Percentiles rank a stretch among this genome's conserved stretches.
Conservation (phyloP, 2,888 invertebrate species). For the Escarpia spicata region DNA sequence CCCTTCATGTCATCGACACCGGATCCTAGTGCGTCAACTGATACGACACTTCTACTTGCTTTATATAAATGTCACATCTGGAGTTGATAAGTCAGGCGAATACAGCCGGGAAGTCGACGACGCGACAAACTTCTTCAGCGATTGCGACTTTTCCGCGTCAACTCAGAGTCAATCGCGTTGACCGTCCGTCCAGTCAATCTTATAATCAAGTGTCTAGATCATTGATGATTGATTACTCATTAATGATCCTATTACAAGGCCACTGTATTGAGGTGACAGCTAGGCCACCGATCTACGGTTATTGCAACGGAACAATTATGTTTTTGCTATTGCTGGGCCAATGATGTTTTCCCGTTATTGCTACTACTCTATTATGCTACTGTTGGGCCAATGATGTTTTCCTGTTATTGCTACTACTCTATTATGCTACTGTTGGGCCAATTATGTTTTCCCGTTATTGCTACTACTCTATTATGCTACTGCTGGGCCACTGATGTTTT, state of each 20-base stretch:
- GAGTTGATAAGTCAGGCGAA: not conserved
- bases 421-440: too few species aligned
- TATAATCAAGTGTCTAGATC: not conserved
- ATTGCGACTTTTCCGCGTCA: not conserved
- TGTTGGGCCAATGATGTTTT: not conserved
- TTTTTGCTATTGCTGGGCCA: too few species aligned
- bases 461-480: not conserved
- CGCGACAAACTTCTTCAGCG: not conserved
- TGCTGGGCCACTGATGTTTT: not conserved
- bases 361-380: not conserved
- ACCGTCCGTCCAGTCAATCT: too few species aligned
- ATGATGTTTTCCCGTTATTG: too few species aligned
- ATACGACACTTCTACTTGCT: not conserved
- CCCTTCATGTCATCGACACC: not conserved
- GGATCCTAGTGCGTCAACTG: not conserved
- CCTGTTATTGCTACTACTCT: not conserved
- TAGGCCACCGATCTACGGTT: not conserved
- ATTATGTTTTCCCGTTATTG: too few species aligned
- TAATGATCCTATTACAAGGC: not conserved
- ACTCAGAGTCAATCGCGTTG: not conserved
- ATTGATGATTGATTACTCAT: not conserved
- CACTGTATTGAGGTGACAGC: not conserved
- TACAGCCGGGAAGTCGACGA: not conserved
- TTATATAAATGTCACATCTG: not conserved
- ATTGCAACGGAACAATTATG: not conserved